A percentile compares a stretch with the other conserved stretches of the same genome.
Conservation (phyloP, 2,888 invertebrate species). For the Eurois occulta region DNA sequence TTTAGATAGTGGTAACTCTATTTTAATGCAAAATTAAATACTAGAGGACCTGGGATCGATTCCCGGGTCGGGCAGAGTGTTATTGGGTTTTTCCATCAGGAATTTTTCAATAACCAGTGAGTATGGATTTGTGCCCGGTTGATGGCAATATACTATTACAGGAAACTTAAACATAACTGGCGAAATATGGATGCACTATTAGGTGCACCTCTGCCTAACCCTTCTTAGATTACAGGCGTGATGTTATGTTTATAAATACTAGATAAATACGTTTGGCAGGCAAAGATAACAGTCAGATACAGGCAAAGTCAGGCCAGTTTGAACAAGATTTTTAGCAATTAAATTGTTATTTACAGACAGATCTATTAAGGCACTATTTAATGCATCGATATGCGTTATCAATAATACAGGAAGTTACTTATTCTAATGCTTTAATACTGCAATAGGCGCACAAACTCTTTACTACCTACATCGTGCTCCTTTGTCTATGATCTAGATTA, state of each 20-base stretch:
- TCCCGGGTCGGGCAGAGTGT: neutral
- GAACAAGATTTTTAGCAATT: neutral
- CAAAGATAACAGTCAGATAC: neutral
- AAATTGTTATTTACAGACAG: neutral
- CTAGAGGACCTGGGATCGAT: neutral
- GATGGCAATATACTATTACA: neutral
- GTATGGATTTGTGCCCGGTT: neutral
- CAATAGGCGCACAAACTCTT: constrained; percentile 28
- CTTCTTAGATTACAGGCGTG: neutral
- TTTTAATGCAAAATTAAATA: neutral
- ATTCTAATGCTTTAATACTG: constrained; percentile 20
- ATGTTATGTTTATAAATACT: neutral
- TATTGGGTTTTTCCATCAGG: neutral
- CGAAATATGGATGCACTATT: neutral
- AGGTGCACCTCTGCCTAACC: neutral
- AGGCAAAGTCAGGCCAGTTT: neutral
- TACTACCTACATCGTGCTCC: constrained; percentile 14
- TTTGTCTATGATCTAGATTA: constrained; percentile 53
- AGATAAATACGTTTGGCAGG: neutral
- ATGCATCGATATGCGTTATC: constrained; percentile 44
- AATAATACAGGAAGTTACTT: constrained; percentile 39
- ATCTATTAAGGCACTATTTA: constrained; percentile 8
- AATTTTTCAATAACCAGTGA: neutral
- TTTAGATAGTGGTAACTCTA: neutral
- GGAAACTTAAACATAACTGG: neutral